Conservation (phyloP, 2,797 vertebrate species). For the Phataginus tricuspis region DNA sequence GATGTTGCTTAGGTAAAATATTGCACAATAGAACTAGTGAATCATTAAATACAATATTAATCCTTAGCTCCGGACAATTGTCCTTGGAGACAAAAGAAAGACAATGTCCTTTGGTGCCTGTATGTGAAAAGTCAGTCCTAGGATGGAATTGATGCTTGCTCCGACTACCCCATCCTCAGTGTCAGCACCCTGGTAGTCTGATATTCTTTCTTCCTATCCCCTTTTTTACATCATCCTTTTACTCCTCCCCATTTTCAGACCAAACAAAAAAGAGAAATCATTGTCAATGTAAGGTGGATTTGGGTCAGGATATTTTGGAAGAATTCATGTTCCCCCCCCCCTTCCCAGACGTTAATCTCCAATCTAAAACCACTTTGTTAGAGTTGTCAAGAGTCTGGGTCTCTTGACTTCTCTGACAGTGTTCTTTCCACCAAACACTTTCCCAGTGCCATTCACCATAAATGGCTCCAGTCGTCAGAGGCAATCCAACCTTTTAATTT, state of each 20-base stretch:
- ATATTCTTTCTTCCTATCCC: background rate
- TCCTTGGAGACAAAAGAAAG: slow-evolving; percentile 16
- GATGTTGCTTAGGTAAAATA: slow-evolving; percentile 9
- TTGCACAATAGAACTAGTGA: slow-evolving; percentile 32
- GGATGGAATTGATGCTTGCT: background rate
- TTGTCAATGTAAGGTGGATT: background rate
- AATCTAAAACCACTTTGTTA: background rate
- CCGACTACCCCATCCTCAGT: background rate
- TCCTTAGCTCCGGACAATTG: slow-evolving; percentile 16
- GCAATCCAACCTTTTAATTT: slow-evolving; percentile 38
- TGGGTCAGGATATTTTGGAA: background rate
- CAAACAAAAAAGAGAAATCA: background rate
- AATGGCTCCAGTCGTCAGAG: background rate
- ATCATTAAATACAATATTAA: background rate
- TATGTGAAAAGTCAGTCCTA: background rate
- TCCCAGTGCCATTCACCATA: background rate
- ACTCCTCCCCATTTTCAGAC: background rate
- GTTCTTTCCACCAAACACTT: background rate
- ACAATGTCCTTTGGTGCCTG: background rate
- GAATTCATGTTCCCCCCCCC: background rate
- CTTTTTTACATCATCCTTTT: background rate
- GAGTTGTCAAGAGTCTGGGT: background rate
- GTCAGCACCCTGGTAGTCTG: background rate
- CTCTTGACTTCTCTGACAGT: background rate
- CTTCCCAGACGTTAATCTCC: background rate